Conservation (phyloP, 2,113 vertebrate genomes). For the Amblyornis subalaris region DNA sequence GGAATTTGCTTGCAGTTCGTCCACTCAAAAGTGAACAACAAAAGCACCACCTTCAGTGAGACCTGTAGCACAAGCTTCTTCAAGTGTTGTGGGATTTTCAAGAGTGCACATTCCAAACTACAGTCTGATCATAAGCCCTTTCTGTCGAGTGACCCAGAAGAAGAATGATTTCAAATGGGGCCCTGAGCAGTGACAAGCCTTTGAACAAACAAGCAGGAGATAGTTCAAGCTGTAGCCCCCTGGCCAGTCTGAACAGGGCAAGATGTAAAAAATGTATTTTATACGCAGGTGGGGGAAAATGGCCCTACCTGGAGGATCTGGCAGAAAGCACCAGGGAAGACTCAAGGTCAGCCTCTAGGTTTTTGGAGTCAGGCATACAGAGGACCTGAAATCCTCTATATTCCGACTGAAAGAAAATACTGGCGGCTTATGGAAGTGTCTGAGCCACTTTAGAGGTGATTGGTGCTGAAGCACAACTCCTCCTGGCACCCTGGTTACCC, state of each 20-base stretch:
- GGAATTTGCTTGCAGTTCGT: background rate
- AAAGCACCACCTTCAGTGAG: background rate
- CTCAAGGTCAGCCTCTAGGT: too few relatives aligned
- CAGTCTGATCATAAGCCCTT: background rate
- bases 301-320: background rate
- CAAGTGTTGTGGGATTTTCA: background rate
- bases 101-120: background rate
- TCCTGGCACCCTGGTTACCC: too few relatives aligned
- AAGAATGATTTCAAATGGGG: background rate
- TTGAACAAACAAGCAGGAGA: background rate
- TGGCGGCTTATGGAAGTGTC: background rate
- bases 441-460: background rate
- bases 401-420: background rate
- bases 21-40: background rate
- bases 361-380: background rate
- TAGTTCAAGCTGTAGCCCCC: background rate
- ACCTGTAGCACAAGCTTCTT: background rate
- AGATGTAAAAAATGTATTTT: background rate
- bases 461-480: background rate
- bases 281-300: background rate
- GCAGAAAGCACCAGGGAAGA: background rate
- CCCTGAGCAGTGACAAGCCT: background rate
- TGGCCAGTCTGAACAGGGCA: background rate
- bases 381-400: background rate
- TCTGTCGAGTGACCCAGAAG: background rate